phyloP scores from a whole-genome alignment of 2,888 invertebrate species.

The Polymixis lichenea region DNA sequence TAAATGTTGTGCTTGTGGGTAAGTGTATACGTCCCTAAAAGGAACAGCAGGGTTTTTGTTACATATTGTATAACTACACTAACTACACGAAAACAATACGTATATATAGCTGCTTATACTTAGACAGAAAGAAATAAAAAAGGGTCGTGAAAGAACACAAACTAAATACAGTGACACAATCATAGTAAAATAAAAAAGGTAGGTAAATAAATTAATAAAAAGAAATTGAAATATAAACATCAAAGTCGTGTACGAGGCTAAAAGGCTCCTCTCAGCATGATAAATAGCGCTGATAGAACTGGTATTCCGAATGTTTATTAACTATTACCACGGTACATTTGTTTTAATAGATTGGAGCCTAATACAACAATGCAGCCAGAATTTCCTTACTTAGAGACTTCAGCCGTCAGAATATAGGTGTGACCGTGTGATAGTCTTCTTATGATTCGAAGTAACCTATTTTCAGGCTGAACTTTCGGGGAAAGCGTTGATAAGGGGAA shows the following conservation, averaged over 20 bases:
- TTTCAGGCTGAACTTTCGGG: background rate
- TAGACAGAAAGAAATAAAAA: background rate
- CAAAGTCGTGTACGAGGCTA: background rate
- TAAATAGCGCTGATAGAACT: background rate
- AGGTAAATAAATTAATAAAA: background rate
- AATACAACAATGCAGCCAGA: background rate
- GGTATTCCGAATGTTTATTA: background rate
- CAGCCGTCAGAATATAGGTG: background rate
- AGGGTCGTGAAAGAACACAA: background rate
- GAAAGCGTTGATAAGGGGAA: no score
- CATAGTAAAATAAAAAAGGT: background rate
- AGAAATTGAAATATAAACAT: background rate
- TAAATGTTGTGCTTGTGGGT: no score
- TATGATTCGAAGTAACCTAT: background rate
- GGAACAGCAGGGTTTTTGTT: no score
- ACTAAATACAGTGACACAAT: background rate
- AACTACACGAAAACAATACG: background rate
- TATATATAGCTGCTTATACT: background rate
- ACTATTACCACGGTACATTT: no score
- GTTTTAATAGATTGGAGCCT: no score
- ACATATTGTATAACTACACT: background rate
- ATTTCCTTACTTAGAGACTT: background rate
- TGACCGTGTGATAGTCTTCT: no score
- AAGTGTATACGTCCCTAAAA: no score
- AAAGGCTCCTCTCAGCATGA: background rate